Evolutionary conservation across 2,888 invertebrate species (phyloP).

Genomic region (Lathronympha strigana): DNA sequence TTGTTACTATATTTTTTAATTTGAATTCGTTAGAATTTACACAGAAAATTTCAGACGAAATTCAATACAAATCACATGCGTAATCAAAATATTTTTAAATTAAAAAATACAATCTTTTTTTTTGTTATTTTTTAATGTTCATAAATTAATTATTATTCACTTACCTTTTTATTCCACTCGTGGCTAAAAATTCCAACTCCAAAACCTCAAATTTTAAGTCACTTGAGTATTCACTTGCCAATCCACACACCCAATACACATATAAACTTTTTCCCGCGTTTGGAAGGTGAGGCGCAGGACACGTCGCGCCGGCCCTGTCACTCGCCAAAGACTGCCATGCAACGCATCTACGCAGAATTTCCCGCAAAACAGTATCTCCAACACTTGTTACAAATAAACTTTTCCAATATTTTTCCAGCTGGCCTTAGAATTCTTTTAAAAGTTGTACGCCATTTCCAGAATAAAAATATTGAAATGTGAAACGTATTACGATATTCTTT

Average conservation of each 20-base stretch:
- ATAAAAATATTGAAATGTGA: too few relatives aligned
- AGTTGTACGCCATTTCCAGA: slow-evolving; percentile 13
- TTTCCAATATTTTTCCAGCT: slow-evolving; percentile 35
- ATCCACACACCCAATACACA: background rate
- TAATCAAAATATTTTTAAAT: background rate
- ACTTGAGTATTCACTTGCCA: background rate
- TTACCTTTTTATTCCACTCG: slow-evolving; percentile 4
- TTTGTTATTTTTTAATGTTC: too few relatives aligned
- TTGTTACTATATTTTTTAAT: background rate
- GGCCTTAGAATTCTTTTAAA: slow-evolving; percentile 23
- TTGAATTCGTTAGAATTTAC: too few relatives aligned
- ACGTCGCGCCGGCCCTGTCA: slow-evolving; percentile 21
- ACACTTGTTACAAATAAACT: slow-evolving; percentile 27
- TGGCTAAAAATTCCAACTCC: background rate
- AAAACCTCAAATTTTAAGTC: background rate
- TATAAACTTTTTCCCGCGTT: slow-evolving; percentile 13
- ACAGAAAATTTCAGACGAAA: too few relatives aligned
- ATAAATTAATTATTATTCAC: too few relatives aligned
- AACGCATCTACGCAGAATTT: slow-evolving; percentile 36
- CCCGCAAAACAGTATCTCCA: slow-evolving; percentile 23
- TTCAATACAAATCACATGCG: too few relatives aligned
- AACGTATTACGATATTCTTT: too few relatives aligned
- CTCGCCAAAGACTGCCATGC: slow-evolving; percentile 34
- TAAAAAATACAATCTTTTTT: background rate
- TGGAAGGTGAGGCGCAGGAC: background rate